Evolutionary conservation across 2,113 vertebrate species (phyloP).

Genomic region (Odontesthes bonariensis): DNA sequence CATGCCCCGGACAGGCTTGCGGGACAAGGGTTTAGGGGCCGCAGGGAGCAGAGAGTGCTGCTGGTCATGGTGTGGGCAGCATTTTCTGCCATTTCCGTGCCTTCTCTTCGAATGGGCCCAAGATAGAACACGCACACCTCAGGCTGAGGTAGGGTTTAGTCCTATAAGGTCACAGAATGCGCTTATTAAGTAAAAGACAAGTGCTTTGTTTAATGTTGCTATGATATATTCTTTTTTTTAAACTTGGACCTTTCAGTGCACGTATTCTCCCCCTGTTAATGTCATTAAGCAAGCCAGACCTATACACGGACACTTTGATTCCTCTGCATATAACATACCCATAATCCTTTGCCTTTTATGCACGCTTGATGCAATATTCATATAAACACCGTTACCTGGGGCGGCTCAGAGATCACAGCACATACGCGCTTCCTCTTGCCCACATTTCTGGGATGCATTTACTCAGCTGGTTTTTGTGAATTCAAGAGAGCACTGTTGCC

Average conservation of each 20-base stretch:
- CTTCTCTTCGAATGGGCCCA: neutral
- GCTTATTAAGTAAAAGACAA: constrained; percentile 2
- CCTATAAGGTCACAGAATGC: neutral
- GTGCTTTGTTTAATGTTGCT: constrained; percentile 1
- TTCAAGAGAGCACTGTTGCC: constrained; percentile 68
- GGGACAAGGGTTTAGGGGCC: constrained; percentile 75
- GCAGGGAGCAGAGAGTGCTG: constrained; percentile 43
- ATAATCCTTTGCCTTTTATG: constrained; percentile 47
- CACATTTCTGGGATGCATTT: constrained; percentile 81
- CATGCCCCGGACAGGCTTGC: constrained; percentile 81
- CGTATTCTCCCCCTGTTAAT: neutral
- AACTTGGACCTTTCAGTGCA: constrained; percentile 5
- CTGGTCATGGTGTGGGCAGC: constrained; percentile 34
- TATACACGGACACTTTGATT: constrained; percentile 42
- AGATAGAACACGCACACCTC: neutral
- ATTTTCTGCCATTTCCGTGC: constrained; percentile 34
- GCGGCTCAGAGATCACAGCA: constrained; percentile 65
- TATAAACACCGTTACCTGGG: constrained; percentile 71
- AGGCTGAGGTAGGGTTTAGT: neutral
- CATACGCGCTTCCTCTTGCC: constrained; percentile 65
- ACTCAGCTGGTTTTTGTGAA: constrained; percentile 69
- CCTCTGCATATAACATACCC: constrained; percentile 40
- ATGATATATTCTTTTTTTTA: neutral
- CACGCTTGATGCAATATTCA: constrained; percentile 60
- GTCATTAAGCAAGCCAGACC: constrained; percentile 31